Percentiles rank a stretch among this genome's conserved stretches.
These are phyloP conservation scores for Incurvaria masculella DNA, from an alignment of 2,888 invertebrate genomes.

Conservation along the genomic window DNA sequence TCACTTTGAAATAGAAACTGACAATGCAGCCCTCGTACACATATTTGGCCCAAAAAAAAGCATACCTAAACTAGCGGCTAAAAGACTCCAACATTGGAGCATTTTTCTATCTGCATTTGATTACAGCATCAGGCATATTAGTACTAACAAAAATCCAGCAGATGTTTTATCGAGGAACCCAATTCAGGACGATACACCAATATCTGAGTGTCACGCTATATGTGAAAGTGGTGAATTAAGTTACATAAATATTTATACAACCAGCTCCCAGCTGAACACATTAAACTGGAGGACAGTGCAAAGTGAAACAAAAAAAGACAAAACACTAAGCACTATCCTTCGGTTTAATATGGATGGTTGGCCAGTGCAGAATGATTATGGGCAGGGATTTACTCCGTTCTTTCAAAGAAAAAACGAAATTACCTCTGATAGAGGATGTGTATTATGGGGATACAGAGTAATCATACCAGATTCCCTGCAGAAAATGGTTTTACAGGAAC, in stretches of 20 bases:
- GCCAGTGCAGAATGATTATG: constrained; percentile 8
- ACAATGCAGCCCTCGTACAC: constrained; percentile 17
- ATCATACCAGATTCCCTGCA: constrained; percentile 6
- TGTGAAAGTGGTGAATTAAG: constrained; percentile 1
- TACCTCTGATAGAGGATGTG: constrained; percentile 7
- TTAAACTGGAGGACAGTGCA: constrained; percentile 10
- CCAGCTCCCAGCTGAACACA: not conserved
- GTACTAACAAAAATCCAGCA: constrained; percentile 13
- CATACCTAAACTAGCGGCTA: constrained; percentile 24
- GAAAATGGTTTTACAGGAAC: constrained; percentile 4
- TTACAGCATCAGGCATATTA: constrained; percentile 14
- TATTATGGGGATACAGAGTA: constrained; percentile 10
- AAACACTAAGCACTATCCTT: constrained; percentile 2
- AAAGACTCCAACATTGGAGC: constrained; percentile 17
- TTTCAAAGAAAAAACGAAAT: constrained; percentile 2
- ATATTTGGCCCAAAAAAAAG: constrained; percentile 23
- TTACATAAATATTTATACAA: constrained; percentile 4
- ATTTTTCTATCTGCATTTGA: constrained; percentile 17
- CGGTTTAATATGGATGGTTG: constrained; percentile 7
- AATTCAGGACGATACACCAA: constrained; percentile 1
- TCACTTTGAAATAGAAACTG: constrained; percentile 18
- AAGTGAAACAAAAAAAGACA: constrained; percentile 9
- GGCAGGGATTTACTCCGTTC: not conserved
- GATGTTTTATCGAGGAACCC: constrained; percentile 11
- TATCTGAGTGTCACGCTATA: not conserved